Evolutionary conservation across 2,888 invertebrate species (phyloP).

Genomic region (Fragum fragum): DNA sequence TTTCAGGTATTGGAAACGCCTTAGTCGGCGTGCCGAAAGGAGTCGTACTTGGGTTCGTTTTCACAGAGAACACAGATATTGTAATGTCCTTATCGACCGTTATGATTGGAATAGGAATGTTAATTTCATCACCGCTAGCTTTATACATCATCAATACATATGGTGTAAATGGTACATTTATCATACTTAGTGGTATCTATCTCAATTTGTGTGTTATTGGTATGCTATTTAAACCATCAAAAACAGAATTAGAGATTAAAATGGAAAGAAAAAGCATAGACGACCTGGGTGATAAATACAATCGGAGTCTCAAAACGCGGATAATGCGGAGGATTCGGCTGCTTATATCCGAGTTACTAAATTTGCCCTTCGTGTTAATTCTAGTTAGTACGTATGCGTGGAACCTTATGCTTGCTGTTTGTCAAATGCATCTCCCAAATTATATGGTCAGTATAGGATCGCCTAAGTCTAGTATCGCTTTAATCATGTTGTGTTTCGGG

Average conservation of each 20-base stretch:
- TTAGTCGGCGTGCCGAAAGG: constrained; percentile 50
- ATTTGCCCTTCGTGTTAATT: constrained; percentile 42
- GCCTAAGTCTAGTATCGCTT: constrained; percentile 23
- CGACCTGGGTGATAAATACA: background rate
- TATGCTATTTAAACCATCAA: constrained; percentile 57
- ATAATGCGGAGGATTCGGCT: background rate
- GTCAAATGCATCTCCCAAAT: constrained; percentile 58
- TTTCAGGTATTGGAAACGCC: constrained; percentile 66
- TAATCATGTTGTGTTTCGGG: constrained; percentile 54
- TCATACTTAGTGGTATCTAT: constrained; percentile 53
- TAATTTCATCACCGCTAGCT: constrained; percentile 62
- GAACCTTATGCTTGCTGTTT: constrained; percentile 51
- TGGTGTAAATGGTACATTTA: constrained; percentile 61
- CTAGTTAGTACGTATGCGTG: constrained; percentile 51
- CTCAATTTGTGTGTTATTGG: constrained; percentile 61
- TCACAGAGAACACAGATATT: constrained; percentile 53
- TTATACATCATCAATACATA: constrained; percentile 43
- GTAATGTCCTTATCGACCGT: constrained; percentile 47
- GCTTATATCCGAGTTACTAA: constrained; percentile 4
- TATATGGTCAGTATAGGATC: constrained; percentile 44
- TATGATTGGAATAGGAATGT: constrained; percentile 65
- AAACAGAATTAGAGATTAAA: constrained; percentile 36
- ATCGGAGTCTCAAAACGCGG: background rate
- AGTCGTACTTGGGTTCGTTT: constrained; percentile 66
- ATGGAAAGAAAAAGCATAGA: background rate